Evolutionary conservation across 2,113 vertebrate species (phyloP), one percentile per base, ranked within the genome.

Genomic region (Asarcornis scutulata): DNA sequence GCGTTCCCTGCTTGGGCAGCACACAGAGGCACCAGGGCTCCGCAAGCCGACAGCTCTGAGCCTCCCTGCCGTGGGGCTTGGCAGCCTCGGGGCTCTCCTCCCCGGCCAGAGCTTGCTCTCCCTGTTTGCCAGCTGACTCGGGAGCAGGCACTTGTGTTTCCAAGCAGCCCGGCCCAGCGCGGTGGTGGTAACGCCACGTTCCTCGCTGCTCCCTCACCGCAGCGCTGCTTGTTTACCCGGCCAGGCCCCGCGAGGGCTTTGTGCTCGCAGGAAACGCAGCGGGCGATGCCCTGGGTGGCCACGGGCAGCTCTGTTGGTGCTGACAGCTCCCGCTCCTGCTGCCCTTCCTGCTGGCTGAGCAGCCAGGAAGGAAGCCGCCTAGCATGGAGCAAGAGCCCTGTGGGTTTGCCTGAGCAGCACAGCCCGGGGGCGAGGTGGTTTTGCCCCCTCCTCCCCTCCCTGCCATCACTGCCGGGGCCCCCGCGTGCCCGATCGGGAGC

Each of bases 1-100:
- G 12, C 0, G 2, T 16, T 16, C 11, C 52, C 21, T 2, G 0
- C 53, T 32, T 0, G 0, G 8, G 22, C 22, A 55, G 32, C 46
- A 78, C 6, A 2, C 8, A 29, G 46, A 34, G 0, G 4, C 10
- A 52, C 66, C 88, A 80, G 38, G 8, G 52, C 72, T 50, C 44
- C 3, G 31, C 1, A 2, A 73, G 31, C 32, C 5, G 2, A 18
- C 17, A n/a, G 46, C 53, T 60, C 74, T 29, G 55, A 55, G 36
- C 8, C 20, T 62, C 34, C 56, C 60, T 20, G 25, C 48, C 12
- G 16, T 12, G 13, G 26, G 46, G 25, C 25, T 9, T 25, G 10
- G 34, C 60, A 40, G 68, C 34, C 48, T 20, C 1, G 6, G 26
- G 40, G 18, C 11, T 31, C 40, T 68, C 63, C 75, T 21, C 32